Evolutionary conservation across 2,113 vertebrate genomes (phyloP), one percentile per base, ranked within the genome.

Genomic region (Dendrocopos noguchii): DNA sequence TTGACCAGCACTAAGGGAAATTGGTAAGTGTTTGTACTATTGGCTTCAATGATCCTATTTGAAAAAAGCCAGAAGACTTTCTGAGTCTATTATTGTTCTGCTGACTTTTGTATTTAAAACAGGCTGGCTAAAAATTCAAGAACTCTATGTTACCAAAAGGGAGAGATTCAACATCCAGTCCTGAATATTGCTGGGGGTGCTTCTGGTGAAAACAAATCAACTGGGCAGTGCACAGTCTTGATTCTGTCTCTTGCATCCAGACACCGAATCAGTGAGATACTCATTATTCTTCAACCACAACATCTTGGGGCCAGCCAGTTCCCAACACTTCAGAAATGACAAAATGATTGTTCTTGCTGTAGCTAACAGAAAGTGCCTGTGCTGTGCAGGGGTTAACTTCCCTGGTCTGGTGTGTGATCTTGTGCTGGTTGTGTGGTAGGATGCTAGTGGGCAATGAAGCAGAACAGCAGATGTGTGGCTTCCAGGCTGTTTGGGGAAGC

Each of bases 51-150:
- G 16, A 89, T 75, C 22, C 83, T 21, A 12, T 67, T 53, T 91
- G 75, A 88, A 90, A 93, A 85, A 85, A 73, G 33, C 36, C 70
- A 42, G 74, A 94, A 85, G 81, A 80, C 57, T 57, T 96, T 73
- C 57, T n/a, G 50, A 59, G 13, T 50, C 71, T 66, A 19, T 92
- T 88, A 72, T 10, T 33, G 61, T 83, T 92, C 53, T 94, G 89
- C 60, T 95, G 87, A 88, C 53, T 90, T 85, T 53, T 63, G 31
- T 52, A 42, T 87, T 94, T 93, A 53, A 39, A 88, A 86, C 3
- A 78, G 53, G 31, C 61, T 65, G 39, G 60, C 28, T 72, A 34
- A 83, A 93, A 88, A 47, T 28, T 33, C 46, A 83, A 90, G 74
- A 91, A 75, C 47, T 84, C 39, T 0, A 0, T 67, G 80, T 78